phyloP scores from a whole-genome alignment of 2,113 vertebrate genomes.

The Chlorocebus sabaeus region DNA sequence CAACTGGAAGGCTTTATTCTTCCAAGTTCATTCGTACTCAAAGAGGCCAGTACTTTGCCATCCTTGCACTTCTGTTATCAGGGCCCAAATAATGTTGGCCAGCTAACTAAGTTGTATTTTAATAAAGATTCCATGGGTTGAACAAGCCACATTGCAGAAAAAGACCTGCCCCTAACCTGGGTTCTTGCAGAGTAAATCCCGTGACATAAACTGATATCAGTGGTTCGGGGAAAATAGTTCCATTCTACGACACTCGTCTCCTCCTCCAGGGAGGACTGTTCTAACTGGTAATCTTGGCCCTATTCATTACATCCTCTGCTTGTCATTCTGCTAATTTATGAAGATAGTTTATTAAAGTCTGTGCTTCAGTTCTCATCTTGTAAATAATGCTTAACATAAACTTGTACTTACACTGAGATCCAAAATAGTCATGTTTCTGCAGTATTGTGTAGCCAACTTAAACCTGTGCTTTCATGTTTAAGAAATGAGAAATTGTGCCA shows the following conservation, averaged over 20 bases:
- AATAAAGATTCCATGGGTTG: slow-evolving; percentile 26
- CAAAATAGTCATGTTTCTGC: slow-evolving; percentile 53
- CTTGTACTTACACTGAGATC: slow-evolving; percentile 47
- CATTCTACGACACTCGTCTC: slow-evolving; percentile 58
- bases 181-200: slow-evolving; percentile 52
- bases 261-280: slow-evolving; percentile 51
- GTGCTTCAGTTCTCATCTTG: slow-evolving; percentile 59
- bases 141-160: slow-evolving; percentile 30
- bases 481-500: slow-evolving; percentile 79
- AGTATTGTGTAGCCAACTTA: slow-evolving; percentile 44
- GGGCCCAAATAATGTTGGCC: slow-evolving; percentile 44
- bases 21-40: slow-evolving; percentile 42
- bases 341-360: slow-evolving; percentile 68
- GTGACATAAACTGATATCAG: slow-evolving; percentile 55
- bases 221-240: slow-evolving; percentile 41
- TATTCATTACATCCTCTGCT: neutral
- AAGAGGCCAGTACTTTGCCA: slow-evolving; percentile 44
- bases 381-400: slow-evolving; percentile 77
- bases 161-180: slow-evolving; percentile 43
- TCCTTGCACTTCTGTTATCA: neutral
- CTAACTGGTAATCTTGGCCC: neutral
- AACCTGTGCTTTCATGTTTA: slow-evolving; percentile 72
- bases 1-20: slow-evolving; percentile 52
- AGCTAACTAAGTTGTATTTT: slow-evolving; percentile 55
- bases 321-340: slow-evolving; percentile 68